Evolutionary conservation across 2,797 vertebrate genomes (phyloP), one percentile per base, ranked within the genome.

Genomic region (Triplophysa bombifrons): DNA sequence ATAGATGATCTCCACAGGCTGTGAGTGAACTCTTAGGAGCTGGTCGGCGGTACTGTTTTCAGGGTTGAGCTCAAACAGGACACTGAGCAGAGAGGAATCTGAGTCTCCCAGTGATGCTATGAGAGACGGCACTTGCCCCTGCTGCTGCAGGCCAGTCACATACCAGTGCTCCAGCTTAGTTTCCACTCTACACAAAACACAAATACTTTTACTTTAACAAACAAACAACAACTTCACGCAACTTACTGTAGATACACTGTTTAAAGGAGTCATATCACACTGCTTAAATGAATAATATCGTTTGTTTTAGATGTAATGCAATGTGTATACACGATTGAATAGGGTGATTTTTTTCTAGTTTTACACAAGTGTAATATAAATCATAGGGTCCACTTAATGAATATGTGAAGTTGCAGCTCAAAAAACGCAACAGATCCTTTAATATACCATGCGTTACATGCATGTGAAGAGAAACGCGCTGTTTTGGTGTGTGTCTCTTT

Each of bases 1-100:
- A 0, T 98, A 99, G 86, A 96, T 95, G 58, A 99, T 94, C 91
- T 99, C 96, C 46, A 98, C 96, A 0, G 97, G 95, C 87, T 98
- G 98, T 0, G 97, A 99, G 77, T 95, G 88, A 44, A 99, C 88
- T 1, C 85, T 72, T 60, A 98, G 91, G 41, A 94, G 93, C 89
- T 99, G 97, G 89, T 98, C 96, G 3, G 94, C 94, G 0, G 86
- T 3, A 41, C 90, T 94, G 38, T 92, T 89, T 74, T 97, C 93
- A 0, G 97, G 98, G 85, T 97, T 97, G 19, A 93, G 72, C 89
- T 97, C 95, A 81, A 96, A 98, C 74, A 92, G 90, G 0, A 97
- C 90, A 5, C 89, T 91, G 55, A 98, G 95, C 66, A 99, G 90
- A 17, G 96, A 98, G 0, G 97, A 97, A 4, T 87, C 78, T 1